These are phyloP conservation scores for Myotis findleyi DNA, from an alignment of 2,797 vertebrate species.

Conservation along the genomic window DNA sequence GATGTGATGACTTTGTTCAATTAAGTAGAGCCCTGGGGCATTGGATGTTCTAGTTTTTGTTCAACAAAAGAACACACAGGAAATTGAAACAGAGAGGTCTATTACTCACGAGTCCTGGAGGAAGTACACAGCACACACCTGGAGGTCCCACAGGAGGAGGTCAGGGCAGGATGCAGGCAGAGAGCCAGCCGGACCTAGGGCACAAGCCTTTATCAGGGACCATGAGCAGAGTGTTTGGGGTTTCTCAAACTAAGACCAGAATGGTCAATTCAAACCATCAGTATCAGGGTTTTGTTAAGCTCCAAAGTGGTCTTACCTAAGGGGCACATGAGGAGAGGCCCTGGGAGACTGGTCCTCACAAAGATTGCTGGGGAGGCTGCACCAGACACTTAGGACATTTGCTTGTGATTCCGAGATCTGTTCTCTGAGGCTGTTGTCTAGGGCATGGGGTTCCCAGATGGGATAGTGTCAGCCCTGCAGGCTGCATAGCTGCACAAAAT, in stretches of 20 bases:
- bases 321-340: background rate
- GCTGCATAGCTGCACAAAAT: background rate
- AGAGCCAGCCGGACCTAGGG: background rate
- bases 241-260: background rate
- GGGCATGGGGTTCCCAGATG: background rate
- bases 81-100: background rate
- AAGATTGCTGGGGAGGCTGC: background rate
- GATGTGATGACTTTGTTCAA: background rate
- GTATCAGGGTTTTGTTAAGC: background rate
- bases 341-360: background rate
- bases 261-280: background rate
- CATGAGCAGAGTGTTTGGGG: background rate
- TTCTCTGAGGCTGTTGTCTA: background rate
- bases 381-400: background rate
- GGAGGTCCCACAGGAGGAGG: background rate
- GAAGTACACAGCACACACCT: background rate
- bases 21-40: background rate
- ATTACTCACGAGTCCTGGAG: background rate
- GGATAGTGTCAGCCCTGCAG: background rate
- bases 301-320: background rate
- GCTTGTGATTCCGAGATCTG: background rate
- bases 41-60: background rate
- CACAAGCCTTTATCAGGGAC: background rate
- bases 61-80: background rate
- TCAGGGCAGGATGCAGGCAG: background rate